A percentile compares a stretch with the other conserved stretches of the same genome.
Conservation (phyloP, 1,140 invertebrate species). For the Apis mellifera region Amel_HAv3.1 CM009937.2:5517001-5517500, state of each 20-base stretch:
- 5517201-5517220: slow-evolving; percentile 80
- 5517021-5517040: slow-evolving; percentile 1
- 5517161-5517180: slow-evolving; percentile 78
- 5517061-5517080: slow-evolving; percentile 91
- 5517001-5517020: neutral
- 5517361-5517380: neutral
- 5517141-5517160: slow-evolving; percentile 81
- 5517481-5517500: neutral
- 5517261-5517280: slow-evolving; percentile 85
- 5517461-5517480: neutral
- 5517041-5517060: slow-evolving; percentile 28
- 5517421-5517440: slow-evolving; percentile 9
- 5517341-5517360: neutral
- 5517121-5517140: slow-evolving; percentile 80
- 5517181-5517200: slow-evolving; percentile 79
- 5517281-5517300: slow-evolving; percentile 81
- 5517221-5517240: slow-evolving; percentile 76
- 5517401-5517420: neutral
- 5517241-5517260: slow-evolving; percentile 82
- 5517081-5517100: slow-evolving; percentile 90
- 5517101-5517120: slow-evolving; percentile 81
- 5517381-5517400: neutral
- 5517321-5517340: too few species aligned
- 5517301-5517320: neutral
- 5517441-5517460: neutral